Evolutionary conservation across 2,113 vertebrate genomes (phyloP).

Genomic region (Loxodonta africana): DNA sequence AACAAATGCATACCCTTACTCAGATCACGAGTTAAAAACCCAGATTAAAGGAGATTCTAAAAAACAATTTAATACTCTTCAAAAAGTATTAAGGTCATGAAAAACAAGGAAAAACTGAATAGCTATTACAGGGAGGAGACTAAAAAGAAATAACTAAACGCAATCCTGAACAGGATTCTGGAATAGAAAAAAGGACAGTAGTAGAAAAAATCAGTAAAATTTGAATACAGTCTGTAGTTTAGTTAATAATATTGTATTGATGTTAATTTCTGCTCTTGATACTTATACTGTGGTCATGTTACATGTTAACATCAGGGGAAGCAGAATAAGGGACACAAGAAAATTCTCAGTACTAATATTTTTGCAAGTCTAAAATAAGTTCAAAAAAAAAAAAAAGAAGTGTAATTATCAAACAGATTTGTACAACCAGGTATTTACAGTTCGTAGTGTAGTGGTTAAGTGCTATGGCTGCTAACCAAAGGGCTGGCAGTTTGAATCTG

Average conservation of each 20-base stretch:
- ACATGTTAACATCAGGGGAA: background rate
- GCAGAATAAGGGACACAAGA: background rate
- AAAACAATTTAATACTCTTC: constrained; percentile 38
- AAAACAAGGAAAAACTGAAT: background rate
- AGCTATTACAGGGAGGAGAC: constrained; percentile 3
- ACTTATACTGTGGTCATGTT: background rate
- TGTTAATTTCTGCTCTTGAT: background rate
- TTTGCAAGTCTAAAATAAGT: constrained; percentile 27
- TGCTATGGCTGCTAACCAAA: no score
- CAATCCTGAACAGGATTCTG: background rate
- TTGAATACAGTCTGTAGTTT: constrained; percentile 17
- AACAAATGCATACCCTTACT: constrained; percentile 3
- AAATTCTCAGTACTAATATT: background rate
- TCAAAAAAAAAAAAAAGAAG: constrained; percentile 44
- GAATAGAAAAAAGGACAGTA: background rate
- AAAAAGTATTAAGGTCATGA: background rate
- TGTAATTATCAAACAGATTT: background rate
- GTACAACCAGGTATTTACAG: constrained; percentile 22
- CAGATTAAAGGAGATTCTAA: constrained; percentile 39
- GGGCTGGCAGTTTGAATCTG: no score
- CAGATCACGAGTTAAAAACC: background rate
- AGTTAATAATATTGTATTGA: background rate
- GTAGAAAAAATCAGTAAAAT: constrained; percentile 37
- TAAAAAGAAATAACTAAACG: constrained; percentile 58
- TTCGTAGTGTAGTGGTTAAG: background rate